These are phyloP conservation scores for Trachymyrmex cornetzi DNA, from an alignment of 1,140 invertebrate species.

Conservation along the genomic window DNA sequence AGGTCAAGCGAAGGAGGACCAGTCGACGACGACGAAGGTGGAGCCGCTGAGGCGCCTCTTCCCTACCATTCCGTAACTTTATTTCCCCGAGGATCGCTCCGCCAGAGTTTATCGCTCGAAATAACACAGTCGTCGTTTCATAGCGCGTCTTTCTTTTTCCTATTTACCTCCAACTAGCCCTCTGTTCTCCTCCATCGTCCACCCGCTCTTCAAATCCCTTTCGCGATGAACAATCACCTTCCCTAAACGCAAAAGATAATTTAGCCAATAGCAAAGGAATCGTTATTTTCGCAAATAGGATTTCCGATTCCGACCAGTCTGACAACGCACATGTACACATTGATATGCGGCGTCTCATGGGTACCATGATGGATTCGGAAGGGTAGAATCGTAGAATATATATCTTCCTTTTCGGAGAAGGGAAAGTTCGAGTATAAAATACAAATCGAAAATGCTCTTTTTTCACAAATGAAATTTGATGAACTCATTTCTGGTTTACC, in stretches of 20 bases:
- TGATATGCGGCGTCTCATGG: background rate
- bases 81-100: constrained; percentile 80
- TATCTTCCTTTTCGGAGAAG: background rate
- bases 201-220: background rate
- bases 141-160: constrained; percentile 37
- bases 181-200: constrained; percentile 19
- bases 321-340: background rate
- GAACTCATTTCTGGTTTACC: background rate
- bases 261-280: constrained; percentile 61
- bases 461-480: background rate
- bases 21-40: constrained; percentile 43
- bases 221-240: constrained; percentile 60
- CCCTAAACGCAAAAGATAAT: constrained; percentile 62
- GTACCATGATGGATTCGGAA: background rate
- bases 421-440: background rate
- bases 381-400: background rate
- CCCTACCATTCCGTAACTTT: constrained; percentile 76
- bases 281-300: constrained; percentile 48
- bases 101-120: constrained; percentile 76
- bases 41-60: constrained; percentile 60
- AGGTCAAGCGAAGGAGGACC: constrained; percentile 67
- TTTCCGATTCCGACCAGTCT: background rate
- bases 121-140: constrained; percentile 66
- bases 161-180: constrained; percentile 18
- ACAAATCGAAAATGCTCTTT: constrained; percentile 1